Base-by-base conservation (phyloP, 2,888 invertebrate genomes). In the Hydroisotoma schaefferi region DNA sequence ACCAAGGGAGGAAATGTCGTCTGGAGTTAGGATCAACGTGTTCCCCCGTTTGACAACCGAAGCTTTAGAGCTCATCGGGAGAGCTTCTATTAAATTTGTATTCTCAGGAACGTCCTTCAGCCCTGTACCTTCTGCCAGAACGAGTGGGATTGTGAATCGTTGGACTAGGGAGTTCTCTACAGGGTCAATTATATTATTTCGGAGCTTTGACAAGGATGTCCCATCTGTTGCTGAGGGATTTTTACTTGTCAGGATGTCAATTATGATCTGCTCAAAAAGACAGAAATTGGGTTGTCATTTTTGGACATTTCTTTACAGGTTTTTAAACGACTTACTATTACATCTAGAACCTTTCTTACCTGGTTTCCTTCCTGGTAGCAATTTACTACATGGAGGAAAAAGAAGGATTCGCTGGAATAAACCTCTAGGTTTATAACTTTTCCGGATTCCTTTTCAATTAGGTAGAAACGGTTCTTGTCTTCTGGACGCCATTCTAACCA, bases 301-400 rank as follows among this genome's bases (percentile, higher is more conserved):
- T n/a, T n/a, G n/a, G n/a, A n/a, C n/a, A n/a, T n/a, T n/a, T n/a
- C n/a, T n/a, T n/a, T n/a, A n/a, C n/a, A n/a, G n/a, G n/a, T n/a
- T n/a, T n/a, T n/a, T n/a, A n/a, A n/a, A n/a, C n/a, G n/a, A n/a
- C 33, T 33, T 10, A 33, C 33, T 33, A 33, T 33, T 10, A 10
- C 33, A 33, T 10, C 33, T 10, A 33, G 33, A 33, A 33, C 15
- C 15, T 10, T 33, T 33, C 8, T 33, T 68, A 74, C 74, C 64
- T 76, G 76, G 22, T 74, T 76, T 48, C 77, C 75, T 40, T 77
- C 76, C 73, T 40, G 40, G 40, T 40, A 40, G n/a, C 40, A 40
- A 15, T 40, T 40, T 5, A 40, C 8, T 5, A 78, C 77, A 69
- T 81, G 81, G 72, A 80, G 79, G 38, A 77, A 75, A 73, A 81